phyloP scores from a whole-genome alignment of 2,797 vertebrate genomes.

The Typhlichthys subterraneus region DNA sequence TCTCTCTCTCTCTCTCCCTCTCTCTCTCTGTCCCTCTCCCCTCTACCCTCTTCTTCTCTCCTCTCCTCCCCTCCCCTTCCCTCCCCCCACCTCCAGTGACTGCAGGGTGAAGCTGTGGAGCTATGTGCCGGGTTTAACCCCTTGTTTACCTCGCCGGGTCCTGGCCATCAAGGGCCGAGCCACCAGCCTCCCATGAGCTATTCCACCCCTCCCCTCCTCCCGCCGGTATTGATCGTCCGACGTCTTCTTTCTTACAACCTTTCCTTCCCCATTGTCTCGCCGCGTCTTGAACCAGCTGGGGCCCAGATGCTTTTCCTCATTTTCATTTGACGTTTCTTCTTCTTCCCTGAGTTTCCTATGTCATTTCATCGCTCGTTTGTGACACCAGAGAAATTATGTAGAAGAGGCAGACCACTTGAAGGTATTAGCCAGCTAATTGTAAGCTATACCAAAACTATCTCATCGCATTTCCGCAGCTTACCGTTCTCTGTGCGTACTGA shows the following conservation, averaged over 20 bases:
- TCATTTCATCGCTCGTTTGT: conserved; percentile 1
- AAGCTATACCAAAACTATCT: no score
- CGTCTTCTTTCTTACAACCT: background rate
- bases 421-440: no score
- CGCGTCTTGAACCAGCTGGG: conserved; percentile 4
- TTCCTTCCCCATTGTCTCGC: background rate
- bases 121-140: conserved; percentile 97
- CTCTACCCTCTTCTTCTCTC: background rate
- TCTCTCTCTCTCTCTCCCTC: no score
- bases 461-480: no score
- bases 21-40: conserved; percentile 26
- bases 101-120: conserved; percentile 99
- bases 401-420: no score
- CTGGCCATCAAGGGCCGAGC: conserved; percentile 98
- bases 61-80: background rate
- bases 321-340: background rate
- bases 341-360: background rate
- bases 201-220: conserved; percentile 63
- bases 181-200: conserved; percentile 94
- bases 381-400: background rate
- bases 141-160: conserved; percentile 96
- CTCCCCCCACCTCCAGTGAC: conserved; percentile 81
- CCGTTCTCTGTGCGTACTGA: no score
- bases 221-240: conserved; percentile 59
- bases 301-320: background rate